These are phyloP conservation scores for Echinops telfairi DNA, from an alignment of 2,113 vertebrate species.

Conservation along the genomic window DNA sequence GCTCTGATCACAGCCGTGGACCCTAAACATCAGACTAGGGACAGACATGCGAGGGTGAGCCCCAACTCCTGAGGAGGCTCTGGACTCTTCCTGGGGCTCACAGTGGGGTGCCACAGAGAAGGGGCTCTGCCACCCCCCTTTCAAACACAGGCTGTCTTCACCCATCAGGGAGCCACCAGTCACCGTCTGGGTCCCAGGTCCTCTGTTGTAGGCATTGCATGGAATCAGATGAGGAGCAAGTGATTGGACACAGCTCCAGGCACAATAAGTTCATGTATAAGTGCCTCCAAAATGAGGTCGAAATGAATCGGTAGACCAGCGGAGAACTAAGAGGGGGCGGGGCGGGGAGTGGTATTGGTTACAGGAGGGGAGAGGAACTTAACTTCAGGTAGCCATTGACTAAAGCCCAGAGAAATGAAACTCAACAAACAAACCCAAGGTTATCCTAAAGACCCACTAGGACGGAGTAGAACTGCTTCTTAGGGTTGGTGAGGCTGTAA, in stretches of 20 bases:
- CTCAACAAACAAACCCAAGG: too few species aligned
- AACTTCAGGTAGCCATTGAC: rapidly evolving
- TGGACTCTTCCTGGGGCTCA: too few species aligned
- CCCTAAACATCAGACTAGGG: too few species aligned
- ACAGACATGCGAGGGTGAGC: too few species aligned
- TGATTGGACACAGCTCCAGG: neutral
- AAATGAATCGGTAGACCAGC: neutral
- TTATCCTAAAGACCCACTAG: too few species aligned
- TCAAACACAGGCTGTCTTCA: neutral
- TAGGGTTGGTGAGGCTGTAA: too few species aligned
- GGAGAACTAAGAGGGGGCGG: too few species aligned
- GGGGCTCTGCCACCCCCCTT: neutral
- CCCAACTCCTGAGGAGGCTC: too few species aligned
- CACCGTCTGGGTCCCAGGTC: neutral
- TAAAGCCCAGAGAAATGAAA: neutral
- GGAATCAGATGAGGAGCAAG: neutral
- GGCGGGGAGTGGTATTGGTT: neutral
- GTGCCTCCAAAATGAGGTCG: neutral
- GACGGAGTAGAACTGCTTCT: too few species aligned
- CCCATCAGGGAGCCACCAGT: neutral
- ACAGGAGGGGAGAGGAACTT: neutral
- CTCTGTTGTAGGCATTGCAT: too few species aligned
- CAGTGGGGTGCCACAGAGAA: too few species aligned
- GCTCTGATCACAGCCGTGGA: too few species aligned
- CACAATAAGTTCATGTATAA: neutral